These are phyloP conservation scores for Frieseomelitta varia DNA, from an alignment of 1,140 invertebrate genomes.

Conservation along the genomic window DNA sequence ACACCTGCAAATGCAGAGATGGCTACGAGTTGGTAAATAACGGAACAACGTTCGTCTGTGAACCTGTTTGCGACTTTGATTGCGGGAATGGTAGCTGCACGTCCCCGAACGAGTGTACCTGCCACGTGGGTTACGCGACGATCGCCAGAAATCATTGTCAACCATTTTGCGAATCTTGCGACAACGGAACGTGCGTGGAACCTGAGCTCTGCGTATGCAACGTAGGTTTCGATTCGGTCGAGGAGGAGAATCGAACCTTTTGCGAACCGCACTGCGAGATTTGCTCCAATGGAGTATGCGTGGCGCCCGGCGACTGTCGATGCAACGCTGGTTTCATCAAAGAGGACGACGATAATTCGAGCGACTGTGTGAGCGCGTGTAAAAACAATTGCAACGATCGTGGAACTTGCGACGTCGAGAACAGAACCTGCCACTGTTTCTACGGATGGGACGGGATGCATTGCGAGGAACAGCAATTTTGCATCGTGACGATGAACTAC, in stretches of 20 bases:
- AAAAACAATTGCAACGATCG: constrained; percentile 33
- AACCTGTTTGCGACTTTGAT: constrained; percentile 32
- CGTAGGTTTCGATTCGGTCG: constrained; percentile 35
- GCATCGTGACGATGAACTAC: not conserved
- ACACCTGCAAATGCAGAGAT: constrained; percentile 57
- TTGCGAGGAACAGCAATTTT: constrained; percentile 53
- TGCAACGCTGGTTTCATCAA: constrained; percentile 63
- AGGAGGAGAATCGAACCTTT: not conserved
- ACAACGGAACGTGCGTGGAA: constrained; percentile 44
- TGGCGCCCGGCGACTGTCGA: constrained; percentile 65
- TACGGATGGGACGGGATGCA: constrained; percentile 64
- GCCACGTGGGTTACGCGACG: constrained; percentile 40
- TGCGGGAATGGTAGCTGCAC: constrained; percentile 46
- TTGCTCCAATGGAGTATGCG: constrained; percentile 69
- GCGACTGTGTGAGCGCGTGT: constrained; percentile 58
- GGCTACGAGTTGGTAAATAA: constrained; percentile 43
- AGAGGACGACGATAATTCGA: not conserved
- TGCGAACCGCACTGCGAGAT: constrained; percentile 64
- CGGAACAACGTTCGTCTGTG: constrained; percentile 40
- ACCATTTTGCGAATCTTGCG: constrained; percentile 38
- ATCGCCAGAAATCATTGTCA: not conserved
- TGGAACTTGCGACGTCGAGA: constrained; percentile 49
- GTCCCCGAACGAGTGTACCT: constrained; percentile 35
- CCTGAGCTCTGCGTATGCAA: constrained; percentile 48
- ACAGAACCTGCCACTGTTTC: constrained; percentile 57